These are phyloP conservation scores for Taphrorychus bicolor DNA, from an alignment of 2,888 invertebrate genomes.

Conservation along the genomic window DNA sequence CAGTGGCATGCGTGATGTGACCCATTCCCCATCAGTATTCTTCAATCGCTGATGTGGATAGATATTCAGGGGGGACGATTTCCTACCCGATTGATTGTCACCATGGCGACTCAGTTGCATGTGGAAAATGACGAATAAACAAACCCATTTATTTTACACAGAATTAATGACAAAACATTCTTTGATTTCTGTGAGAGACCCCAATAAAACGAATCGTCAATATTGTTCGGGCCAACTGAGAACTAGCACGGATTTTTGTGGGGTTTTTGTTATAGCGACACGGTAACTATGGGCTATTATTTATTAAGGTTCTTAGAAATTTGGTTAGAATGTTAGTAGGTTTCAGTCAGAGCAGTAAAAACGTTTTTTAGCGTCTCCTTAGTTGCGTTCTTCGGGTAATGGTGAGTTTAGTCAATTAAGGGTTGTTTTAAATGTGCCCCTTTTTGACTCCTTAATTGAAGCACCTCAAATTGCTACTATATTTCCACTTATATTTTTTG, in stretches of 20 bases:
- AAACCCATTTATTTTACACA: slow-evolving; percentile 49
- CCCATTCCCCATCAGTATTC: neutral
- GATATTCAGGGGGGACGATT: neutral
- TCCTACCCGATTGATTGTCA: slow-evolving; percentile 46
- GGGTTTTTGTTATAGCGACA: neutral
- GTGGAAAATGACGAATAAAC: slow-evolving; percentile 53
- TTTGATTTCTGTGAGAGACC: slow-evolving; percentile 37
- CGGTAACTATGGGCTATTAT: neutral
- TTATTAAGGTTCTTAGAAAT: neutral
- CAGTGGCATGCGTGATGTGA: neutral
- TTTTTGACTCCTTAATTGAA: no score
- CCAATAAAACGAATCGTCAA: slow-evolving; percentile 20
- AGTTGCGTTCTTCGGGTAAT: neutral
- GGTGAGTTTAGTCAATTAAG: neutral
- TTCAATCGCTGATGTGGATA: neutral
- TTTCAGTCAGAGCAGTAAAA: neutral
- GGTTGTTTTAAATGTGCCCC: neutral
- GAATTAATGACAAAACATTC: slow-evolving; percentile 52
- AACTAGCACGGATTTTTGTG: neutral
- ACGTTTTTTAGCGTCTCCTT: neutral
- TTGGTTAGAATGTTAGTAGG: neutral
- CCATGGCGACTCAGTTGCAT: slow-evolving; percentile 49
- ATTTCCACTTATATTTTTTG: no score
- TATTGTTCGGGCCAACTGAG: slow-evolving; percentile 18
- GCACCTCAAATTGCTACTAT: no score